Percentiles rank a stretch among this genome's conserved stretches.
Conservation (phyloP, 53 echinoderm and acorn worm genomes). For the Patiria pectinifera region DNA sequence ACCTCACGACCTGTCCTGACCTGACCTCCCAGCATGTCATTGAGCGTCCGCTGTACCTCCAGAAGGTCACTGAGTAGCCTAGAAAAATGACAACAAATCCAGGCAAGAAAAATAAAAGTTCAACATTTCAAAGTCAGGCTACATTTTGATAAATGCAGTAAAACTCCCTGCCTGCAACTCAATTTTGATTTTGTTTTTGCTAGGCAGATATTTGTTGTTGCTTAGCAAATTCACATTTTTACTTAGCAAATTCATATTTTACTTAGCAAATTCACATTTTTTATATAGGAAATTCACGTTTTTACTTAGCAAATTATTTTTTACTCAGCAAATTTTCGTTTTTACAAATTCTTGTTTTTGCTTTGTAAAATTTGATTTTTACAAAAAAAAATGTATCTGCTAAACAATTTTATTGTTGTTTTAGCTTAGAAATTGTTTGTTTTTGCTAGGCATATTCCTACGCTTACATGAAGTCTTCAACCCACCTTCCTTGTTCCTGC, state of each 20-base stretch:
- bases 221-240: too few relatives aligned
- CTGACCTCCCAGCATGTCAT: constrained; percentile 71
- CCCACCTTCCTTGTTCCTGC: constrained; percentile 89
- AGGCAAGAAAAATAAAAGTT: background rate
- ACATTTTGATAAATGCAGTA: background rate
- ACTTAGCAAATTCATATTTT: too few relatives aligned
- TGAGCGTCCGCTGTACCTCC: constrained; percentile 80
- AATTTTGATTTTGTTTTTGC: too few relatives aligned
- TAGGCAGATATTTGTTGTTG: too few relatives aligned
- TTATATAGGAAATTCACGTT: too few relatives aligned
- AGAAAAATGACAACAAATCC: constrained; percentile 6
- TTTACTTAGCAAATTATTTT: background rate
- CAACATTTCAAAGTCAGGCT: background rate
- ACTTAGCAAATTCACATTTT: too few relatives aligned
- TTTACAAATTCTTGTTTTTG: too few relatives aligned
- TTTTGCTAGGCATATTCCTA: background rate
- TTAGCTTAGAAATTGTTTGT: too few relatives aligned
- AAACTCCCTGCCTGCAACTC: background rate
- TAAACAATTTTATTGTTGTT: background rate
- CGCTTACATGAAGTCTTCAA: background rate
- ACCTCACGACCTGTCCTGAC: constrained; percentile 73
- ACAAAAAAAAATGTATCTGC: too few relatives aligned
- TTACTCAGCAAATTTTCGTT: background rate
- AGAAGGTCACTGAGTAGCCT: constrained; percentile 74
- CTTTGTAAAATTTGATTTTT: too few relatives aligned